Percentiles rank a stretch among this genome's conserved stretches.
Evolutionary conservation across 2,797 vertebrate species (phyloP).

Genomic region (Dermochelys coriacea): DNA sequence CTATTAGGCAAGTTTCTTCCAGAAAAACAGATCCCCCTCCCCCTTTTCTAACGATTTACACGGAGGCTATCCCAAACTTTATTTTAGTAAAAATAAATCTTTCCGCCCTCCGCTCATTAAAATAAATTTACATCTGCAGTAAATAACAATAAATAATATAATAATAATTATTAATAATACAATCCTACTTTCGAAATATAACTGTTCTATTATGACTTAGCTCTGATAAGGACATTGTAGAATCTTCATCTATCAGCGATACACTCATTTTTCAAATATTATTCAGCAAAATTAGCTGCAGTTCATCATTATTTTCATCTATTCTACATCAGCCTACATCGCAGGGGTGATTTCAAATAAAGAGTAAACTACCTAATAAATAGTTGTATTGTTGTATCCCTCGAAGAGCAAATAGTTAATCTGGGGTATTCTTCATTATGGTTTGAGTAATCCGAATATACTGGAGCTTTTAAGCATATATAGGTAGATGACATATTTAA

Average conservation of each 20-base stretch:
- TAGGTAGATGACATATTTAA: slow-evolving; percentile 36
- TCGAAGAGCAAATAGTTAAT: slow-evolving; percentile 65
- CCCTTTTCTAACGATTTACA: slow-evolving; percentile 55
- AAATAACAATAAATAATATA: slow-evolving; percentile 20
- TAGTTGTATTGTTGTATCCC: slow-evolving; percentile 45
- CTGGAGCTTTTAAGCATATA: slow-evolving; percentile 38
- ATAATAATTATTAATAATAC: slow-evolving; percentile 1
- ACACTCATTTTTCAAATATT: slow-evolving; percentile 42
- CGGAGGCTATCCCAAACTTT: slow-evolving; percentile 68
- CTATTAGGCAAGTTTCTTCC: slow-evolving; percentile 69
- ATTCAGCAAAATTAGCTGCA: slow-evolving; percentile 71
- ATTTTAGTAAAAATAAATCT: slow-evolving; percentile 69
- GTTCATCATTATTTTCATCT: slow-evolving; percentile 55
- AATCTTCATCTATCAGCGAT: slow-evolving; percentile 41
- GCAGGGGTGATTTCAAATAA: slow-evolving; percentile 60
- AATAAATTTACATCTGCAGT: slow-evolving; percentile 80
- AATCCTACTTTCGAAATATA: slow-evolving; percentile 50
- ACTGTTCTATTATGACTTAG: slow-evolving; percentile 56
- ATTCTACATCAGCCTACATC: slow-evolving; percentile 53
- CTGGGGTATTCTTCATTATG: slow-evolving; percentile 67
- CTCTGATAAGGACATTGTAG: slow-evolving; percentile 58
- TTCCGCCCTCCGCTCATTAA: slow-evolving; percentile 75
- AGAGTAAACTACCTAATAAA: slow-evolving; percentile 63
- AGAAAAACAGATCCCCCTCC: slow-evolving; percentile 62
- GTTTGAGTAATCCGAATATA: slow-evolving; percentile 60